Evolutionary conservation across 2,113 vertebrate species (phyloP).

Genomic region (Siniperca chuatsi): DNA sequence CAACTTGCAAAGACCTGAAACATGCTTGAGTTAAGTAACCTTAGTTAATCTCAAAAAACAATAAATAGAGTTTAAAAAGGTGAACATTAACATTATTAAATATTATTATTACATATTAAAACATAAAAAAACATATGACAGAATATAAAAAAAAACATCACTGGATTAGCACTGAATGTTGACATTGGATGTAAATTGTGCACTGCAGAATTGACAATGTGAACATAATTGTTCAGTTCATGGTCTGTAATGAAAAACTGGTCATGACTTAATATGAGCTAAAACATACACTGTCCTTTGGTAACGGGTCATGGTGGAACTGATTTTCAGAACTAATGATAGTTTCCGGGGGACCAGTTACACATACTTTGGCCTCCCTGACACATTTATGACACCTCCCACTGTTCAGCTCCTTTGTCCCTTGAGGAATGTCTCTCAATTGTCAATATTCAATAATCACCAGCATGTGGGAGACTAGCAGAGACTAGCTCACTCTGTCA

Average conservation of each 20-base stretch:
- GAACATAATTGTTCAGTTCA: not conserved
- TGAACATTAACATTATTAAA: not conserved
- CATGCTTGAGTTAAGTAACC: not conserved
- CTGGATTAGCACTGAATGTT: not conserved
- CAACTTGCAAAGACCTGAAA: not conserved
- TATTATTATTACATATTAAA: no score
- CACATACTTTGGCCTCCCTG: conserved; percentile 49
- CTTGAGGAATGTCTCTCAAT: conserved; percentile 58
- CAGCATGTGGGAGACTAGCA: conserved; percentile 23
- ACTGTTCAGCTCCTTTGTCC: conserved; percentile 50
- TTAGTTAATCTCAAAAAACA: not conserved
- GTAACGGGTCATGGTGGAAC: not conserved
- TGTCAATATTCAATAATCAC: conserved; percentile 89
- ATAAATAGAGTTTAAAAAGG: not conserved
- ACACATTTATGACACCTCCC: conserved; percentile 68
- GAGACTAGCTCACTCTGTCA: conserved; percentile 80
- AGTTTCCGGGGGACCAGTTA: conserved; percentile 57
- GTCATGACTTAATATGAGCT: not conserved
- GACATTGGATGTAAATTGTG: not conserved
- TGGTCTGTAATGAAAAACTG: not conserved
- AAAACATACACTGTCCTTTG: not conserved
- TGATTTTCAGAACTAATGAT: conserved; percentile 35
- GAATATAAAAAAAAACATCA: not conserved
- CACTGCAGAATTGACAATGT: not conserved
- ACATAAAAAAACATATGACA: no score